Evolutionary conservation across 23 tunicate species (phyloP), one percentile per base, ranked within the genome.

Genomic region (Styela clava): DNA sequence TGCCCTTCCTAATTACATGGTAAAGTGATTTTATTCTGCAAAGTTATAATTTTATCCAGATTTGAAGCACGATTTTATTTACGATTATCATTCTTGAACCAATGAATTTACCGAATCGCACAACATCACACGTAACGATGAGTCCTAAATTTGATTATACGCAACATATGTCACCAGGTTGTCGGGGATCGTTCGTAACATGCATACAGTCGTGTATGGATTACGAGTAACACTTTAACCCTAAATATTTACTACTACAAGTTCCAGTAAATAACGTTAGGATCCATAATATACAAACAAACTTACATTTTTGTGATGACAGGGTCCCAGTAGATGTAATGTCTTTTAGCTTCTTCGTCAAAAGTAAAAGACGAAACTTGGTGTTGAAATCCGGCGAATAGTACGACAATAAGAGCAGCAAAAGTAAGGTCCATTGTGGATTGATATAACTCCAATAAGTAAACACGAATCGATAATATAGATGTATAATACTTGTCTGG

Each of bases 271-370:
- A n/a, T n/a, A n/a, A n/a, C n/a, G n/a, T n/a, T n/a, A n/a, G n/a
- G n/a, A n/a, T n/a, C n/a, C n/a, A n/a, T n/a, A n/a, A n/a, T n/a
- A n/a, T n/a, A n/a, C n/a, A n/a, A n/a, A n/a, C n/a, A 44, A 44
- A 71, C 77, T 32, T 71, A 71, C 77, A 33, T 30, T 71, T 71
- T 71, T 21, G 77, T 28, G 7, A 30, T 34, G 24, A 12, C 29
- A 5, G 77, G 7, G 29, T 71, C 77, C 77, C 77, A 71, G 37
- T 71, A 71, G 16, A 71, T 71, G 7, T 71, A 34, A 32, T 71
- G 77, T 30, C 77, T 27, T 71, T 34, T 71, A 3, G 77, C 34
- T 21, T 71, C 77, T 21, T 33, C 35, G 77, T 71, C 77, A 34
- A 28, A 71, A 18, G 77, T 28, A 29, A 71, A 21, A 35, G 77